A percentile compares a stretch with the other conserved stretches of the same genome.
Conservation (phyloP, 2,888 invertebrate genomes). For the Tipula confusa region DNA sequence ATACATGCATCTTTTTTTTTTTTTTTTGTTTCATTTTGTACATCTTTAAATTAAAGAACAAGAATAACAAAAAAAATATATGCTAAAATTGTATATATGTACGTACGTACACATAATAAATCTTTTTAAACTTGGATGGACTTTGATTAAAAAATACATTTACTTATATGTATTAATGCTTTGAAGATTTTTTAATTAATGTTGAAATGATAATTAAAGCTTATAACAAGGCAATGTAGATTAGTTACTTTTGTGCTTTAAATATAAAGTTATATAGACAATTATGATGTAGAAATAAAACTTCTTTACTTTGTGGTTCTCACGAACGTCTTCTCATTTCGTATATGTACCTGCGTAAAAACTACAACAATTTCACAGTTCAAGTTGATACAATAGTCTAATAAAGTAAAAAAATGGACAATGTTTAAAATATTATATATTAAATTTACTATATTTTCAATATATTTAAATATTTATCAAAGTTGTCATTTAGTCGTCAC, state of each 20-base stretch:
- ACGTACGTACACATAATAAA: not conserved
- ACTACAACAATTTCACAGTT: too few species aligned
- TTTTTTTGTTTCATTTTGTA: not conserved
- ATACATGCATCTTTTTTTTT: not conserved
- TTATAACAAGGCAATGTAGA: not conserved
- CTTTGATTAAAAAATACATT: not conserved
- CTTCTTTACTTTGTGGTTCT: too few species aligned
- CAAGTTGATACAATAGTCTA: too few species aligned
- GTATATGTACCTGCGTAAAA: too few species aligned
- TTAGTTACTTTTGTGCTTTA: not conserved
- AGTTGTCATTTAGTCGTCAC: too few species aligned
- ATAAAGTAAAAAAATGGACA: too few species aligned
- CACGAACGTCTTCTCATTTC: too few species aligned
- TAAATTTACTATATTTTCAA: too few species aligned
- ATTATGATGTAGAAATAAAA: too few species aligned
- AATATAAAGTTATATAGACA: too few species aligned
- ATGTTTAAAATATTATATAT: too few species aligned
- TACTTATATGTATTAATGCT: not conserved
- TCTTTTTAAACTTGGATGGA: constrained; percentile 12
- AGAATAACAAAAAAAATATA: not conserved
- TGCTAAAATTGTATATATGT: not conserved
- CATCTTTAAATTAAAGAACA: constrained; percentile 12
- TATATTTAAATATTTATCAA: too few species aligned
- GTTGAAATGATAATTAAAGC: not conserved
- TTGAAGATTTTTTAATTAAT: not conserved